Conservation (phyloP, 2,888 invertebrate genomes). For the Agrenia bidenticulata region DNA sequence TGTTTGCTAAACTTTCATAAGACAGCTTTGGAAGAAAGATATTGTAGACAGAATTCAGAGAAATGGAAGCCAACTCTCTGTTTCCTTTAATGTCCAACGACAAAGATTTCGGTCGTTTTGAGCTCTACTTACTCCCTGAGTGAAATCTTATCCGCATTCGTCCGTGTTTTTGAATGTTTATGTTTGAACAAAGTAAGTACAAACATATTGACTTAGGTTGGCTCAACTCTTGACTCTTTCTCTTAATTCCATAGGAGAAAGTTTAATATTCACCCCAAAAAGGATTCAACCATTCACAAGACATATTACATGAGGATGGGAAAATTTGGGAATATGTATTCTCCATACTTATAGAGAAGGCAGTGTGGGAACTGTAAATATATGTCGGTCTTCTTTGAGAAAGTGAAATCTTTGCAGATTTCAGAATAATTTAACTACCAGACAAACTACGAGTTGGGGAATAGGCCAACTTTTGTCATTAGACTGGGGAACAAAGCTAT, state of each 20-base stretch:
- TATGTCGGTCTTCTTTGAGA: no score
- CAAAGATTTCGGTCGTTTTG: neutral
- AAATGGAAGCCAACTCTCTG: conserved; percentile 1
- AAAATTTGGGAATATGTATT: no score
- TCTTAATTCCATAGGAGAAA: neutral
- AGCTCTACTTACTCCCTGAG: neutral
- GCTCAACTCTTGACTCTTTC: neutral
- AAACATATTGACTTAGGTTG: conserved; percentile 1
- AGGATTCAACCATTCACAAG: neutral
- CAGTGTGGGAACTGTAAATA: no score
- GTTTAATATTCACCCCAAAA: neutral
- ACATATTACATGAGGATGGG: no score
- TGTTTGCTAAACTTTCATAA: conserved; percentile 1
- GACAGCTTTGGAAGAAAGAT: neutral
- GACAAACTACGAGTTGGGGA: conserved; percentile 10
- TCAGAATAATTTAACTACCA: conserved; percentile 14
- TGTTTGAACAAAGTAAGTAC: conserved; percentile 1
- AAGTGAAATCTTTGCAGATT: conserved; percentile 12
- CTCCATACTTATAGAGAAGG: no score
- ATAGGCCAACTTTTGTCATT: conserved; percentile 22
- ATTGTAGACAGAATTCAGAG: neutral
- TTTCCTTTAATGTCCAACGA: conserved; percentile 8
- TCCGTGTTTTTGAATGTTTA: conserved; percentile 1
- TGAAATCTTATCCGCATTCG: conserved; percentile 9
- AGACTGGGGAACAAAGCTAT: neutral